These are phyloP conservation scores for Sericinus montela DNA, from an alignment of 2,888 invertebrate species.

Conservation along the genomic window DNA sequence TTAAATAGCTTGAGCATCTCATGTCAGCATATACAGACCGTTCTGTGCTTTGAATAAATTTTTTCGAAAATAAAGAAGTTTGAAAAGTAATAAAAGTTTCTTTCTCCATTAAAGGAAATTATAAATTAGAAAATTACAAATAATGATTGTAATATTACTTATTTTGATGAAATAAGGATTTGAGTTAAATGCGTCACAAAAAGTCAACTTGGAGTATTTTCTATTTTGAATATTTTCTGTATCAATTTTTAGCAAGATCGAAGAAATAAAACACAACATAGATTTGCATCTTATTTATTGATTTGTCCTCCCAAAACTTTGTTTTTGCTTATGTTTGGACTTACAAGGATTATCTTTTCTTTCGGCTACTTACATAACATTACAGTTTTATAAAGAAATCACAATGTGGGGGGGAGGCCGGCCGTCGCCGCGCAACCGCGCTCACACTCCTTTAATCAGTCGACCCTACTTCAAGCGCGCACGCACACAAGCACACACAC, in stretches of 20 bases:
- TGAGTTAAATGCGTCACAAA: too few species aligned
- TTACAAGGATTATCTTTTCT: slow-evolving; percentile 71
- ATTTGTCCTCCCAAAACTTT: slow-evolving; percentile 72
- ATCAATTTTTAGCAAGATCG: neutral
- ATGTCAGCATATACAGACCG: too few species aligned
- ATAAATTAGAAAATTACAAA: too few species aligned
- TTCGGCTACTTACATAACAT: slow-evolving; percentile 76
- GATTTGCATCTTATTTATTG: slow-evolving; percentile 77
- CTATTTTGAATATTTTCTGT: too few species aligned
- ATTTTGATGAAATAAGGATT: too few species aligned
- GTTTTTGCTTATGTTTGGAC: slow-evolving; percentile 69
- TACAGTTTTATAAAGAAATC: slow-evolving; percentile 77
- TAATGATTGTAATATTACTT: too few species aligned
- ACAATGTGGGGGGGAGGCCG: slow-evolving; percentile 59
- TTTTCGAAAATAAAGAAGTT: too few species aligned
- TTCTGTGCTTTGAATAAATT: too few species aligned
- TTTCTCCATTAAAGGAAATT: too few species aligned
- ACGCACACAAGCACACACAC: slow-evolving; percentile 14
- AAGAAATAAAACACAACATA: slow-evolving; percentile 55
- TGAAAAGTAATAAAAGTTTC: too few species aligned
- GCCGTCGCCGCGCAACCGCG: slow-evolving; percentile 41
- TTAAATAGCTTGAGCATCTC: too few species aligned
- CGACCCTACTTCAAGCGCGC: slow-evolving; percentile 5
- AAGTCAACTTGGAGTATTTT: too few species aligned
- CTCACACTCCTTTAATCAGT: slow-evolving; percentile 21